Conservation (phyloP, 2,113 vertebrate genomes). For the Jacana jacana region DNA sequence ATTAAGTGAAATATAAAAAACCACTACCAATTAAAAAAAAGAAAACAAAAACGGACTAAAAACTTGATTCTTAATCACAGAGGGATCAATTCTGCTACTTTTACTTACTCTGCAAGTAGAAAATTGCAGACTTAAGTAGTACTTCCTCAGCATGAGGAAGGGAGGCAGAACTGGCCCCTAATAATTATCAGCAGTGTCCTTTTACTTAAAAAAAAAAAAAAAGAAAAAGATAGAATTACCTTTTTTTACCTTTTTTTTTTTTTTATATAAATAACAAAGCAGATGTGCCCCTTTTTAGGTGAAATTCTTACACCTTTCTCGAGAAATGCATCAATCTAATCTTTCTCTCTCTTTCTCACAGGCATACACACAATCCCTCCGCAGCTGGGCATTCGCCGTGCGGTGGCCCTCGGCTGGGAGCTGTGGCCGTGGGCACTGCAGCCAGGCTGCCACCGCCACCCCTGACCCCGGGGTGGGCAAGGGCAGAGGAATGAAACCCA, state of each 20-base stretch:
- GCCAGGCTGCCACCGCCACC: slow-evolving; percentile 19
- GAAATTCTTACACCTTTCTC: slow-evolving; percentile 84
- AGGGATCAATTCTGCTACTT: slow-evolving; percentile 51
- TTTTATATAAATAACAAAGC: slow-evolving; percentile 81
- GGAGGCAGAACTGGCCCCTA: slow-evolving; percentile 60
- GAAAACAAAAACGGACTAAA: slow-evolving; percentile 75
- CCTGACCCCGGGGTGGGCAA: slow-evolving; percentile 34
- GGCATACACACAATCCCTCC: slow-evolving; percentile 43
- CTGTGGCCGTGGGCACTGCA: slow-evolving; percentile 22
- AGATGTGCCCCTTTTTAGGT: slow-evolving; percentile 81
- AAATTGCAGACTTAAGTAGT: slow-evolving; percentile 17
- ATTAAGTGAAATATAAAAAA: slow-evolving; percentile 97
- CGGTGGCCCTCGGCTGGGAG: slow-evolving; percentile 31
- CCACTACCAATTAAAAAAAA: slow-evolving; percentile 86
- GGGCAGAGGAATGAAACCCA: slow-evolving; percentile 11
- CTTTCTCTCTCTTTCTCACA: slow-evolving; percentile 50
- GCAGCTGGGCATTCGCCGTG: slow-evolving; percentile 19
- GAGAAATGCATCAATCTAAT: slow-evolving; percentile 81
- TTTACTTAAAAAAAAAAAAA: slow-evolving; percentile 67
- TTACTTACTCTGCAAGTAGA: slow-evolving; percentile 34
- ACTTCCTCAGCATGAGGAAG: slow-evolving; percentile 21
- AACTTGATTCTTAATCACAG: slow-evolving; percentile 74
- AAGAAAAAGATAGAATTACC: slow-evolving; percentile 71
- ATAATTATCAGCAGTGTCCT: slow-evolving; percentile 77
- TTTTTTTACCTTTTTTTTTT: slow-evolving; percentile 75